Conservation (phyloP, 2,113 vertebrate species). For the Anguilla japonica region DNA sequence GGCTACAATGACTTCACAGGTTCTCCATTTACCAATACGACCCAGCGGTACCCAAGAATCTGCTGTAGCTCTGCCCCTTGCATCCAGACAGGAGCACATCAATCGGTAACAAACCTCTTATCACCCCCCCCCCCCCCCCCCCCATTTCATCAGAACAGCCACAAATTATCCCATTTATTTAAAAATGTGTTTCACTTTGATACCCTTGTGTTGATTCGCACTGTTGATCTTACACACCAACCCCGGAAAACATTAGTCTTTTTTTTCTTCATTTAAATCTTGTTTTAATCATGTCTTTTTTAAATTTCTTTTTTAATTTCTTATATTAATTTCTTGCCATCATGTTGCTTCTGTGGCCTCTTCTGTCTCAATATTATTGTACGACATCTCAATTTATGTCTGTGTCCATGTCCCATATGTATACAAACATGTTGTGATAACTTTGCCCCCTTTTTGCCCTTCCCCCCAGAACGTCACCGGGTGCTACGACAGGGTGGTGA, state of each 20-base stretch:
- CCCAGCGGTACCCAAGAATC: conserved; percentile 39
- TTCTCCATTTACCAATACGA: conserved; percentile 37
- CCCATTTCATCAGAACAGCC: neutral
- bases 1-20: conserved; percentile 64
- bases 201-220: neutral
- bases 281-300: no score
- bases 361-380: no score
- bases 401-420: no score
- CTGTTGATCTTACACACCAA: neutral
- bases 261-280: no score
- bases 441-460: neutral
- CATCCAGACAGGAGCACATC: neutral
- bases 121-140: neutral
- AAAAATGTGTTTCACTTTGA: neutral
- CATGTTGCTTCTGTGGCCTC: no score
- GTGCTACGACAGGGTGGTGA: conserved; percentile 54
- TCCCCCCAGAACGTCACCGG: conserved; percentile 46
- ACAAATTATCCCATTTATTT: no score
- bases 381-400: no score
- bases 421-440: no score
- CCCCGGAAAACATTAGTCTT: no score
- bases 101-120: conserved; percentile 9
- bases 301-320: no score
- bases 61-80: conserved; percentile 51
- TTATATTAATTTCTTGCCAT: neutral